Percentiles rank a stretch among this genome's conserved stretches.
Conservation (phyloP, 2,113 vertebrate species). For the Penelope pileata region DNA sequence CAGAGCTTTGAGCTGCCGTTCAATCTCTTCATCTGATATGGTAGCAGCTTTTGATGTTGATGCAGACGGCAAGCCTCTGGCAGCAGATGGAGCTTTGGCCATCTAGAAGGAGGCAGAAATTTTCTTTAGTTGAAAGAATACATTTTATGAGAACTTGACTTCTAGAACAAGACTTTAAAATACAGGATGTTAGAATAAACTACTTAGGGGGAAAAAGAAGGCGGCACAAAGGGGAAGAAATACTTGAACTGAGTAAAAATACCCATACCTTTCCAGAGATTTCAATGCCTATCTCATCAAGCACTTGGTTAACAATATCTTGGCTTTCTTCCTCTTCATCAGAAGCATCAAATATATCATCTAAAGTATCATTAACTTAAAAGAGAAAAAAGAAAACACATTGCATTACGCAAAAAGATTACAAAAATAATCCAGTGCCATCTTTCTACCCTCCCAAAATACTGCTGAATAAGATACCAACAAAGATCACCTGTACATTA, state of each 20-base stretch:
- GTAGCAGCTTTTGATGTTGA: conserved; percentile 83
- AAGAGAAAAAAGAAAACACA: neutral
- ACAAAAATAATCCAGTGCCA: neutral
- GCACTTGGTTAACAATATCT: conserved; percentile 96
- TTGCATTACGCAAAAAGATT: neutral
- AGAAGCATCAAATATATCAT: conserved; percentile 96
- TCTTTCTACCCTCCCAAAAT: neutral
- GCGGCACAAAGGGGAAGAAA: neutral
- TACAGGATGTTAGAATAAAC: neutral
- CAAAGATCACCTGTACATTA: neutral
- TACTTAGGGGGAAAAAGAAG: fast-evolving
- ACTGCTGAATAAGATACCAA: fast-evolving
- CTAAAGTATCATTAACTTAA: conserved; percentile 91
- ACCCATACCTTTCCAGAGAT: conserved; percentile 92
- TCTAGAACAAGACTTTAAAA: neutral
- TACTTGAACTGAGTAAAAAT: neutral
- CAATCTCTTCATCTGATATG: conserved; percentile 97
- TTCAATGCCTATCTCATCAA: conserved; percentile 98
- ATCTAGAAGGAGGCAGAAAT: conserved; percentile 80
- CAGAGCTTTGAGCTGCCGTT: conserved; percentile 93
- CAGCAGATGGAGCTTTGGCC: conserved; percentile 92
- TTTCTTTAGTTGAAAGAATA: neutral
- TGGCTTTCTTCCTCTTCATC: conserved; percentile 98
- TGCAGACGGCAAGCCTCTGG: conserved; percentile 84
- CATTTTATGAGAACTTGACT: neutral